Base-by-base conservation (phyloP, 2,113 vertebrate genomes). In the Athene cunicularia region DNA sequence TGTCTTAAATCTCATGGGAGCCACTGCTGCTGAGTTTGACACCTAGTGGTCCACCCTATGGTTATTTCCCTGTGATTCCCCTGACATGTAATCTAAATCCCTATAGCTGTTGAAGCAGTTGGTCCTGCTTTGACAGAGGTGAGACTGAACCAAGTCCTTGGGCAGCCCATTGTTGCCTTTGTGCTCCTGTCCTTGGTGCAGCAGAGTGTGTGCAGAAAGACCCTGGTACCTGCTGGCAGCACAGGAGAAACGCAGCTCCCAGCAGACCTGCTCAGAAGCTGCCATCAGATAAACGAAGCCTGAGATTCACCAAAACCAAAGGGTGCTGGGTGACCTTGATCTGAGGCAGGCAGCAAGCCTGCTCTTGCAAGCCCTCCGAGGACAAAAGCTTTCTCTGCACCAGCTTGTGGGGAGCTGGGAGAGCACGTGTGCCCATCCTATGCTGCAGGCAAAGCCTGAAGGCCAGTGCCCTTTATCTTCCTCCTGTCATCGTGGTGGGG, bases 231-330 rank as follows among this genome's bases (percentile, higher is more conserved):
- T 75, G 21, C 41, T 1, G 4, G 73, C 59, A 74, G 45, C 50
- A 43, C 1, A 0, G 60, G n/a, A 32, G 23, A 63, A 28, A 86
- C 0, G 1, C 0, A 1, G 24, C 24, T 87, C 18, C 45, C 45
- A 47, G 22, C 32, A 67, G 43, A 43, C 21, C 18, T 68, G n/a
- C 32, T 70, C 12, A 6, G 39, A 64, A 37, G 9, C 76, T 74
- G 66, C 52, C 0, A 0, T 41, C 70, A 77, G 18, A 70, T 82
- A 37, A 72, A 59, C 1, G 3, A 68, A 93, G 21, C 33, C 49
- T 49, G 45, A 52, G 30, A 47, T 60, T 80, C 62, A 24, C 37
- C 59, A 37, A n/a, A 83, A 62, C 50, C 4, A 5, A 56, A 73
- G 10, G 8, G 41, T 77, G 55, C 20, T 64, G 76, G 37, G 20